phyloP scores from a whole-genome alignment of 2,113 vertebrate genomes.

The Accipiter cooperii region DNA sequence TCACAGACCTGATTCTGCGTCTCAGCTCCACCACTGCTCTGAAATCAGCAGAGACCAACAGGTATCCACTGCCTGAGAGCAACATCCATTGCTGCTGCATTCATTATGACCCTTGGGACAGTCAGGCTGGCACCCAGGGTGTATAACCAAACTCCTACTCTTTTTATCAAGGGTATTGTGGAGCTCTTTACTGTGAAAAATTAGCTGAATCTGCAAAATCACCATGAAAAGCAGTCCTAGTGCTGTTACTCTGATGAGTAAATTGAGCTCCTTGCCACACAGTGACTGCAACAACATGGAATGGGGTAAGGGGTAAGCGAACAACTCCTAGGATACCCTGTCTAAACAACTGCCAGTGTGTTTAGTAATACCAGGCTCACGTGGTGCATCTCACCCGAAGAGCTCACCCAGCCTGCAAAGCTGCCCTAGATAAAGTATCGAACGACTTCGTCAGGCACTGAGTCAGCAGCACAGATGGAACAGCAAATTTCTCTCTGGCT shows the following conservation, averaged over 20 bases:
- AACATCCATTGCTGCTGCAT: not conserved
- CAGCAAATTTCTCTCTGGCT: not conserved
- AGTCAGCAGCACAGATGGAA: not conserved
- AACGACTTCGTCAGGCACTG: not conserved
- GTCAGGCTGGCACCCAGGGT: not conserved
- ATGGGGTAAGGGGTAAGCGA: not conserved
- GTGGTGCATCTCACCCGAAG: not conserved
- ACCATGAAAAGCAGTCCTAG: not conserved
- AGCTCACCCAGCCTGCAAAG: not conserved
- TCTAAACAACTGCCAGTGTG: not conserved
- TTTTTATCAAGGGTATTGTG: not conserved
- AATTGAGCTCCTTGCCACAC: not conserved
- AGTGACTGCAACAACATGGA: not conserved
- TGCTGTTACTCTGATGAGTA: not conserved
- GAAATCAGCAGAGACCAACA: not conserved
- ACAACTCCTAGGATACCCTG: not conserved
- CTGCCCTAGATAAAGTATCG: not conserved
- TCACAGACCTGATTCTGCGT: not conserved
- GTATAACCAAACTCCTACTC: not conserved
- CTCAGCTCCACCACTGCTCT: not conserved
- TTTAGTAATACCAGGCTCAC: not conserved
- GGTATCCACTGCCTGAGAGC: fast-evolving
- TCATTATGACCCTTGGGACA: not conserved
- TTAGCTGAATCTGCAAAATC: not conserved
- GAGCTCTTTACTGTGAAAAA: not conserved